Conservation (phyloP, 2,113 vertebrate genomes). For the Varanus salvator region DNA sequence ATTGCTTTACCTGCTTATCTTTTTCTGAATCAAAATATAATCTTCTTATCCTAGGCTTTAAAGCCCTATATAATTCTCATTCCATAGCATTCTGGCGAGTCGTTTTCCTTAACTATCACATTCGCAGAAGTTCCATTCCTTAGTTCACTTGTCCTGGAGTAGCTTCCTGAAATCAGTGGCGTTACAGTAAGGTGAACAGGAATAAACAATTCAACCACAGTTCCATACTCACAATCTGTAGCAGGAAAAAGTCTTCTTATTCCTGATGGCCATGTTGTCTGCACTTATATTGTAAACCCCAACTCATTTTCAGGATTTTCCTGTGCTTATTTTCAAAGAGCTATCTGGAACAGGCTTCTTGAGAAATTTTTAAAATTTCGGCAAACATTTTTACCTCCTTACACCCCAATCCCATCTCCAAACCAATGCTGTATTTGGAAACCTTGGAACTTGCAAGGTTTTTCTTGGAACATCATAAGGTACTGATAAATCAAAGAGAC, state of each 20-base stretch:
- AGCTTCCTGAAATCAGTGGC: not conserved
- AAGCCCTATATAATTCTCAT: constrained; percentile 36
- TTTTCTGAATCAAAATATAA: constrained; percentile 36
- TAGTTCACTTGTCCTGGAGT: constrained; percentile 11
- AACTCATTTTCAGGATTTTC: not conserved
- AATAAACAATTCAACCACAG: not conserved
- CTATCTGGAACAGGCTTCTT: not conserved
- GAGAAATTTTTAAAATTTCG: not conserved
- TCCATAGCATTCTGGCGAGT: constrained; percentile 5
- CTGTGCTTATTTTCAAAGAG: constrained; percentile 2
- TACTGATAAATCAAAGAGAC: not conserved
- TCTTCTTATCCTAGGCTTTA: constrained; percentile 30
- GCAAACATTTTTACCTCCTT: not conserved
- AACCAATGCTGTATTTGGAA: not conserved
- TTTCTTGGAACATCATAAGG: not conserved
- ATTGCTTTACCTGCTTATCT: constrained; percentile 49
- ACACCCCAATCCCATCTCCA: too few relatives aligned
- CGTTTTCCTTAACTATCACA: constrained; percentile 15
- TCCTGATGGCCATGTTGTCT: not conserved
- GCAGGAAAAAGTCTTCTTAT: not conserved
- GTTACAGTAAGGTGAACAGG: constrained; percentile 12
- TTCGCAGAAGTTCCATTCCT: not conserved
- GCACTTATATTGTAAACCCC: not conserved
- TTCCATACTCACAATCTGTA: not conserved
- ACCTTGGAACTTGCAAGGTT: not conserved